These are phyloP conservation scores for Tor tambroides DNA, from an alignment of 2,113 vertebrate species.

Conservation along the genomic window DNA sequence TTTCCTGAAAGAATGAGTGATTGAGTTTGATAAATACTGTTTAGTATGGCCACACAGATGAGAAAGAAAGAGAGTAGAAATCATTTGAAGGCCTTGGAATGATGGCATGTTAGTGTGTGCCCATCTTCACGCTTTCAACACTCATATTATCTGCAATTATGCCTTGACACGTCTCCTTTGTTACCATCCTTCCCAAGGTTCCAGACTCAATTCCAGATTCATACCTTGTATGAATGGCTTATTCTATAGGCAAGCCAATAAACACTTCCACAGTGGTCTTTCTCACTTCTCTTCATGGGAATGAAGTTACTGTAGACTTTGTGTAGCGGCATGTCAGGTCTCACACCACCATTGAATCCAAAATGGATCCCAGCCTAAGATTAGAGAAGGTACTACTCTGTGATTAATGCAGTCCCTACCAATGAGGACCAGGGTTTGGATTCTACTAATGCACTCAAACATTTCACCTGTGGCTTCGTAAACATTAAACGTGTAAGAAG, in stretches of 20 bases:
- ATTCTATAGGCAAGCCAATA: slow-evolving; percentile 12
- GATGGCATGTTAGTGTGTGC: slow-evolving; percentile 75
- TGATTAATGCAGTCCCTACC: slow-evolving; percentile 57
- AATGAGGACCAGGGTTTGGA: slow-evolving; percentile 45
- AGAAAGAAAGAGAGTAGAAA: slow-evolving; percentile 67
- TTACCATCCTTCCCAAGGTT: slow-evolving; percentile 20
- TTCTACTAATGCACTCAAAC: slow-evolving; percentile 34
- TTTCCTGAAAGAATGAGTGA: slow-evolving; percentile 79
- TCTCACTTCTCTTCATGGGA: slow-evolving; percentile 68
- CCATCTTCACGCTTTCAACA: slow-evolving; percentile 26
- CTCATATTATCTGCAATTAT: slow-evolving; percentile 27
- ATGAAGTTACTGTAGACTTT: slow-evolving; percentile 61
- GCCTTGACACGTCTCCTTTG: not conserved
- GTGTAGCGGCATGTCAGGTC: slow-evolving; percentile 61
- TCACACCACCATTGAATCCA: slow-evolving; percentile 64
- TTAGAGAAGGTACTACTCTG: slow-evolving; percentile 76
- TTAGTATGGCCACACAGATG: slow-evolving; percentile 83
- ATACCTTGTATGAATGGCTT: slow-evolving; percentile 10
- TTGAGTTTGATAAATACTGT: slow-evolving; percentile 90
- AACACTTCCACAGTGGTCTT: slow-evolving; percentile 48
- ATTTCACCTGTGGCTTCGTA: not conserved
- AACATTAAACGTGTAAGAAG: not conserved
- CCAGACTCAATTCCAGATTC: slow-evolving; percentile 17
- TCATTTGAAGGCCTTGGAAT: slow-evolving; percentile 76
- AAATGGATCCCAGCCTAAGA: slow-evolving; percentile 77